These are phyloP conservation scores for Mus spretus DNA, from an alignment of 2,797 vertebrate genomes.

Conservation along the genomic window DNA sequence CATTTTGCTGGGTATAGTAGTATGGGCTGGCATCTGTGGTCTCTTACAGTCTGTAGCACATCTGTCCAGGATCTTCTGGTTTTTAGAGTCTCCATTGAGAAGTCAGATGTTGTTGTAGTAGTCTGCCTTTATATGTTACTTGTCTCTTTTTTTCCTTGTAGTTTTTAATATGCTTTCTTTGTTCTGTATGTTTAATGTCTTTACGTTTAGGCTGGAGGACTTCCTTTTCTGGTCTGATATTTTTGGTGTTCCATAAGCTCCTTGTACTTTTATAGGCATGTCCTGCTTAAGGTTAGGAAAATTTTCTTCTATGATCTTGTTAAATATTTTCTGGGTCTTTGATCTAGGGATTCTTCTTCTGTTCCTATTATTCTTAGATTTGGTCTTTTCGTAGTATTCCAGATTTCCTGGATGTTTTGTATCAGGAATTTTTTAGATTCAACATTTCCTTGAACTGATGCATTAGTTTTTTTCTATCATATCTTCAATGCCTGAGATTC, in stretches of 20 bases:
- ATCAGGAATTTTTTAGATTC: not conserved
- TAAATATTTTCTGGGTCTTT: not conserved
- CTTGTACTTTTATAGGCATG: not conserved
- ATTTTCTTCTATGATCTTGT: not conserved
- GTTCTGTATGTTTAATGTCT: not conserved
- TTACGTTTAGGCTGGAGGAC: not conserved
- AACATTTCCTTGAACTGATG: not conserved
- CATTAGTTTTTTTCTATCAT: not conserved
- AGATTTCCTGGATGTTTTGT: not conserved
- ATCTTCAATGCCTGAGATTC: not conserved
- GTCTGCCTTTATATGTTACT: not conserved
- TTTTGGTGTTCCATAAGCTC: not conserved
- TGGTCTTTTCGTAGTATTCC: not conserved
- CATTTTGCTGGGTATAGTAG: not conserved
- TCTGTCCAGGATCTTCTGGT: not conserved
- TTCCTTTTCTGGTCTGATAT: not conserved
- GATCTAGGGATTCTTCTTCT: not conserved
- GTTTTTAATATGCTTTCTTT: not conserved
- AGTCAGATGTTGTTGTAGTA: not conserved
- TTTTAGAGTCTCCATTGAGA: not conserved
- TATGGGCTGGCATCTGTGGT: not conserved
- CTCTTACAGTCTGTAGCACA: not conserved
- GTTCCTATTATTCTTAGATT: not conserved
- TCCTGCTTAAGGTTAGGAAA: not conserved
- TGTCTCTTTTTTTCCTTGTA: not conserved